Evolutionary conservation across 2,113 vertebrate species (phyloP).

Genomic region (Accipiter cooperii): DNA sequence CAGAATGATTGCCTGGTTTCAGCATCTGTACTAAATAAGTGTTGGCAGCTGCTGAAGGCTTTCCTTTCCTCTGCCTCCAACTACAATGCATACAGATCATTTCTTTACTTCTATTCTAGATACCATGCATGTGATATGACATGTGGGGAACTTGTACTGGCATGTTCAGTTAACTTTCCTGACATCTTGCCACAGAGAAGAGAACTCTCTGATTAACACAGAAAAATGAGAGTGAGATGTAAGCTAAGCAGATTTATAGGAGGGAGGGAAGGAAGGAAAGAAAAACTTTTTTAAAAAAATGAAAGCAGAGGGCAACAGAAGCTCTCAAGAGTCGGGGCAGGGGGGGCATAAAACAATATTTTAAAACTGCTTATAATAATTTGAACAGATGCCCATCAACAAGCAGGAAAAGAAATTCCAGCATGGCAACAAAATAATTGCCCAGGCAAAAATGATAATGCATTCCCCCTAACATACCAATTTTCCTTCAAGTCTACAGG

Average conservation of each 20-base stretch:
- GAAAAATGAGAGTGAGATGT: background rate
- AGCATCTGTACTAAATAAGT: conserved; percentile 9
- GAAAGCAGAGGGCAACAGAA: background rate
- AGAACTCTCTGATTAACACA: background rate
- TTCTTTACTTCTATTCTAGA: background rate
- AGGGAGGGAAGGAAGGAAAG: background rate
- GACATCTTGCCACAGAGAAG: background rate
- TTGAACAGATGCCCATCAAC: background rate
- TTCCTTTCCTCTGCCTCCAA: background rate
- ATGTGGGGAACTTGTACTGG: background rate
- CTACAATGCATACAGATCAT: background rate
- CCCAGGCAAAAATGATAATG: background rate
- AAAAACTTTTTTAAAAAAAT: background rate
- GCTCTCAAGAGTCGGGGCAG: background rate
- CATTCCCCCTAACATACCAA: background rate
- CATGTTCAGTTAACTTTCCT: background rate
- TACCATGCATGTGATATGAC: background rate
- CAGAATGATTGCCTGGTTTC: background rate
- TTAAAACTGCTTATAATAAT: background rate
- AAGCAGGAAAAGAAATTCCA: background rate
- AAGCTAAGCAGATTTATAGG: background rate
- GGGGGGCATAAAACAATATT: background rate
- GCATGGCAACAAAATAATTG: background rate
- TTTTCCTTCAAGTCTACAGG: no score
- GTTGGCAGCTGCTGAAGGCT: background rate